Percentiles rank a stretch among this genome's conserved stretches.
Evolutionary conservation across 2,888 invertebrate genomes (phyloP).

Genomic region (Drosophila colorata): DNA sequence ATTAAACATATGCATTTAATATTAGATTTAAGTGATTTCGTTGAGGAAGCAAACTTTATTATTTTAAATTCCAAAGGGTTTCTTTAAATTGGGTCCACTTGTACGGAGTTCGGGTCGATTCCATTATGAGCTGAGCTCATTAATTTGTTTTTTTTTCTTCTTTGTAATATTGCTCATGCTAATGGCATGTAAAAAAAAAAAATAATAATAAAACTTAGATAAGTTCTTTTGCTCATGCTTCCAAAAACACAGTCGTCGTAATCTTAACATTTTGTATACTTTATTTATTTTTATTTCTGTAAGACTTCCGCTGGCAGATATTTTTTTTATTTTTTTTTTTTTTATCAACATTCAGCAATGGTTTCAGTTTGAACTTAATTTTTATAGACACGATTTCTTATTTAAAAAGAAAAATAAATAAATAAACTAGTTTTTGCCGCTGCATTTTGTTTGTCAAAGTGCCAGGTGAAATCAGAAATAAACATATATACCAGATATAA

Average conservation of each 20-base stretch:
- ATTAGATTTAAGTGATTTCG: slow-evolving; percentile 9
- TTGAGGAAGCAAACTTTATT: not conserved
- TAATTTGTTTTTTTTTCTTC: not conserved
- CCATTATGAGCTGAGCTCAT: slow-evolving; percentile 13
- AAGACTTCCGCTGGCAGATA: slow-evolving; percentile 35
- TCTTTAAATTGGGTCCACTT: slow-evolving; percentile 9
- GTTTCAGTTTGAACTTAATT: slow-evolving; percentile 12
- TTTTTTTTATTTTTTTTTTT: slow-evolving; percentile 5
- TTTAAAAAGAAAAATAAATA: slow-evolving; percentile 20
- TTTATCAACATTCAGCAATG: slow-evolving; percentile 21
- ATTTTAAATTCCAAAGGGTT: slow-evolving; percentile 1
- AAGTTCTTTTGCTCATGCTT: too few species aligned
- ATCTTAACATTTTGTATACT: slow-evolving; percentile 18
- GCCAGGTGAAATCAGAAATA: slow-evolving; percentile 66
- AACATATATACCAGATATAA: slow-evolving; percentile 39
- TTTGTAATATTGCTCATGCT: not conserved
- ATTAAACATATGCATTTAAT: slow-evolving; percentile 11
- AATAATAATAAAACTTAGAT: slow-evolving; percentile 2
- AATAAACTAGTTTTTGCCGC: slow-evolving; percentile 10
- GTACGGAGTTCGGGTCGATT: not conserved
- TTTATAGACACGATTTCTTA: slow-evolving; percentile 33
- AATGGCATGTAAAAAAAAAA: not conserved
- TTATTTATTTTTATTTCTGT: not conserved
- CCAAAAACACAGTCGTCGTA: slow-evolving; percentile 14
- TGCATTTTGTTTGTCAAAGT: slow-evolving; percentile 52